Base-by-base conservation (phyloP, 2,888 invertebrate genomes). In the Harpagoxenus sublaevis region DNA sequence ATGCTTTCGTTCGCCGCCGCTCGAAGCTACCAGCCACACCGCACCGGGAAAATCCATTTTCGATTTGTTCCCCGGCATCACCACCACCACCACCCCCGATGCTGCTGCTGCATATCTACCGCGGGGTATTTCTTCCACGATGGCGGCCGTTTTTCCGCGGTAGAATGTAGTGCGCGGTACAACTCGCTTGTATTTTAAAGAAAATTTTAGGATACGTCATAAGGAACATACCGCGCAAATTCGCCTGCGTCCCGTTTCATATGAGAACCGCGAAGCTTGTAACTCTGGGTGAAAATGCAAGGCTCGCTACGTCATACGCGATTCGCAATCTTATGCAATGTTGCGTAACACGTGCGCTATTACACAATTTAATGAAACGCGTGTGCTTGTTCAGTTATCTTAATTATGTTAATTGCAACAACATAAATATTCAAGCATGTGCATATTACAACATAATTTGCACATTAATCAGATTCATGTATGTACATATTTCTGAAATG, bases 1-100 rank as follows among this genome's bases (percentile, higher is more conserved):
- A 92, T 91, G 91, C 91, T 90, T 89, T 87, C 89, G 84, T 87
- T 87, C 88, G 85, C 65, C 78, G 87, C 53, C 77, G 84, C 87
- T 79, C 71, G 82, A 45, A 84, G 83, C 78, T 83, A 87, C 86
- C 84, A 82, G 63, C 55, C 57, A 18, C 71, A 73, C 71, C 79
- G 66, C 75, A 73, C 84, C 84, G 83, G 18, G 77, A 84, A 89
- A 89, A 91, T 91, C 89, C 89, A 90, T 91, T 89, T 91, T 91
- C 90, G 89, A 91, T 91, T 91, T 90, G 87, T 89, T 90, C 66
- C 84, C 84, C 70, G 65, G 77, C 57, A 55, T 71, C 81, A 73
- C 48, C 48, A 35, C 82, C 42, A 12, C 23, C 35, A 57, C 60
- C 45, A 10, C 55, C n/a, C 70, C n/a, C 42, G 15, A 70, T 63